Evolutionary conservation across 2,797 vertebrate genomes (phyloP).

Genomic region (Cyprinodon diabolis): DNA sequence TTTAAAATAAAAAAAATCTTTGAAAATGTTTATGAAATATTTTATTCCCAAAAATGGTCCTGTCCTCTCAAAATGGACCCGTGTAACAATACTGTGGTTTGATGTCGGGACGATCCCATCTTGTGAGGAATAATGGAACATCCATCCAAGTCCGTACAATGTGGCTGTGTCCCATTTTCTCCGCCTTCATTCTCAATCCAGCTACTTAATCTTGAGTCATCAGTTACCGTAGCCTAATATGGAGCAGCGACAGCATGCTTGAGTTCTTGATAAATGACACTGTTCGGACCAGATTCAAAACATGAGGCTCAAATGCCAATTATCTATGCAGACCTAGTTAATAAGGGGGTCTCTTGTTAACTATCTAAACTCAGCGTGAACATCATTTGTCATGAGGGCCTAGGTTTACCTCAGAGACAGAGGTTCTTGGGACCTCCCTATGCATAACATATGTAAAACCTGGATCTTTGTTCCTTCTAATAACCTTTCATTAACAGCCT

Average conservation of each 20-base stretch:
- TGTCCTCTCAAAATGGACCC: conserved; percentile 27
- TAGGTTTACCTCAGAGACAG: conserved; percentile 92
- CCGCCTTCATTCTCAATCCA: conserved; percentile 83
- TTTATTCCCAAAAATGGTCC: conserved; percentile 40
- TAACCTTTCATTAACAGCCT: conserved; percentile 99
- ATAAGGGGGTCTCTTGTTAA: conserved; percentile 99
- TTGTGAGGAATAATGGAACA: conserved; percentile 92
- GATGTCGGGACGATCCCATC: conserved; percentile 79
- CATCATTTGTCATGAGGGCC: conserved; percentile 96
- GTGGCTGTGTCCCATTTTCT: conserved; percentile 88
- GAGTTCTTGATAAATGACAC: conserved; percentile 98
- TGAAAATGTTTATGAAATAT: conserved; percentile 6
- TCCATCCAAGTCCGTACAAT: conserved; percentile 87
- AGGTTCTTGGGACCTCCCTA: conserved; percentile 88
- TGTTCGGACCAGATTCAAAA: conserved; percentile 97
- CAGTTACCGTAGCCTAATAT: conserved; percentile 95
- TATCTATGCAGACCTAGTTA: conserved; percentile 99
- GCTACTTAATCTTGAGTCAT: conserved; percentile 98
- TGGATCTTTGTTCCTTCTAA: conserved; percentile 98
- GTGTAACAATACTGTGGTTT: conserved; percentile 53
- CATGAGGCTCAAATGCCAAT: conserved; percentile 99
- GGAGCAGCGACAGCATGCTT: conserved; percentile 91
- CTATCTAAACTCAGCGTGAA: conserved; percentile 97
- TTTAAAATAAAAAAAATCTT: too few relatives aligned
- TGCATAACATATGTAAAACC: conserved; percentile 99